phyloP scores from a whole-genome alignment of 2,113 vertebrate genomes.

The Suncus etruscus region DNA sequence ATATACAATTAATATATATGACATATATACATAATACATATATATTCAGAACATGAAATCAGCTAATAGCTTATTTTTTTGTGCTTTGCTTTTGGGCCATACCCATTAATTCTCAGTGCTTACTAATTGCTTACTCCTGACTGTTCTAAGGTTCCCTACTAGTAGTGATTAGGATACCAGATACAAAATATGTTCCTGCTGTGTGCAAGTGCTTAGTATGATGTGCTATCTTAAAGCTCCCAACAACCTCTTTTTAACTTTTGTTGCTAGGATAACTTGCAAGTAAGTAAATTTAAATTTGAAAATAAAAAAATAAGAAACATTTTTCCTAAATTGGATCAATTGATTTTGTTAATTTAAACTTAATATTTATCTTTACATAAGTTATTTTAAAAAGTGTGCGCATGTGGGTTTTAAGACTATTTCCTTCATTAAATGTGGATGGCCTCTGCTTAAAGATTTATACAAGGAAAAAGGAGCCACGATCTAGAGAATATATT shows the following conservation, averaged over 20 bases:
- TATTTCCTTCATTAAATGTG: conserved; percentile 58
- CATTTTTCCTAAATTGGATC: conserved; percentile 25
- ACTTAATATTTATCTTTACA: conserved; percentile 50
- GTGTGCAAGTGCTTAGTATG: no score
- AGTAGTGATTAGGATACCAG: no score
- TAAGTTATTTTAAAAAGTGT: conserved; percentile 64
- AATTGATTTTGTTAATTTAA: conserved; percentile 65
- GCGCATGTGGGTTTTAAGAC: conserved; percentile 38
- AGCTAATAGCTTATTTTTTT: background rate
- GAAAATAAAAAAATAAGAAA: conserved; percentile 25
- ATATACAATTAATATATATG: no score
- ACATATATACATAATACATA: background rate
- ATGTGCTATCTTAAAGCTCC: no score
- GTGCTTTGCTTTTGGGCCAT: no score
- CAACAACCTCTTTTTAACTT: no score
- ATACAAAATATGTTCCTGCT: no score
- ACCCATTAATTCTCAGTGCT: no score
- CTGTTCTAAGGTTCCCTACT: no score
- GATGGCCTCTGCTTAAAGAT: conserved; percentile 63
- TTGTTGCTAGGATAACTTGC: background rate
- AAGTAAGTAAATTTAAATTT: conserved; percentile 42
- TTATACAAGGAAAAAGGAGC: conserved; percentile 48
- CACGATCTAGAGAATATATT: conserved; percentile 68
- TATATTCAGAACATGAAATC: background rate
- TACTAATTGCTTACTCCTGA: no score